These are phyloP conservation scores for Podarcis lilfordi DNA, from an alignment of 2,797 vertebrate species.

Conservation along the genomic window DNA sequence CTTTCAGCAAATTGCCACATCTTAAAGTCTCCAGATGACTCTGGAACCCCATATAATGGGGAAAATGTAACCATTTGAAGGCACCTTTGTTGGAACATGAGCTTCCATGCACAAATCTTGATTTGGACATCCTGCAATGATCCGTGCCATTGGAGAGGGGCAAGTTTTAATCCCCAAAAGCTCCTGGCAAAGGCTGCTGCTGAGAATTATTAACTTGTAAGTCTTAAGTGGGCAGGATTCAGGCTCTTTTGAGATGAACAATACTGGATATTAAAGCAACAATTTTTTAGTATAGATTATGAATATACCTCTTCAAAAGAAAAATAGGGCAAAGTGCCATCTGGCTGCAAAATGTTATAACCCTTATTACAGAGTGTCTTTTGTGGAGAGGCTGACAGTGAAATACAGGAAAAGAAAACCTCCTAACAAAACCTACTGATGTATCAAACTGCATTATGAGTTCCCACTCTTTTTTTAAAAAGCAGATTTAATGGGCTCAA, in stretches of 20 bases:
- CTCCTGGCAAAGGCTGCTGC: background rate
- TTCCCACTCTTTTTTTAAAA: background rate
- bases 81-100: background rate
- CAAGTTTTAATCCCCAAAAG: background rate
- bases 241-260: background rate
- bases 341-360: background rate
- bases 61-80: background rate
- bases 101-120: background rate
- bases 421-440: background rate
- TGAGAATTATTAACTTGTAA: background rate
- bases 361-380: background rate
- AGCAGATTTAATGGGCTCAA: slow-evolving; percentile 28
- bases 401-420: background rate
- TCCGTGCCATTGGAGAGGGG: background rate
- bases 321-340: background rate
- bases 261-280: background rate
- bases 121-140: background rate
- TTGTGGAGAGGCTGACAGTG: background rate
- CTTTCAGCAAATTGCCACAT: background rate
- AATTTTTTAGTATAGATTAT: slow-evolving; percentile 6
- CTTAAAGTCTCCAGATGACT: background rate
- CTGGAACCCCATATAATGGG: background rate
- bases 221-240: background rate
- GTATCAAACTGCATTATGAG: background rate
- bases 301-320: background rate